phyloP scores from a whole-genome alignment of 92 coral and sea anemone genomes.

The Umimayanthus kanabou region DNA sequence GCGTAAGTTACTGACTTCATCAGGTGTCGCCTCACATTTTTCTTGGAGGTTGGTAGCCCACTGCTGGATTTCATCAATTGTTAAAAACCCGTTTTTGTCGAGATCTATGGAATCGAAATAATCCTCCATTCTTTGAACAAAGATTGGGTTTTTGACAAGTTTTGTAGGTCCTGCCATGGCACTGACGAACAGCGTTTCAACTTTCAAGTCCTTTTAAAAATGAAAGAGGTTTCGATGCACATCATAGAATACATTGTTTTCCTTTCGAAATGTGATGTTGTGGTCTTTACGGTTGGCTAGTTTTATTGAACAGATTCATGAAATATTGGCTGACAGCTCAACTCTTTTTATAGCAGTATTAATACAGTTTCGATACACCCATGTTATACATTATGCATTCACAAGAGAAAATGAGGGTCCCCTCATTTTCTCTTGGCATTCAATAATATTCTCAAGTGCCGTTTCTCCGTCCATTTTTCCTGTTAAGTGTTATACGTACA shows the following conservation, averaged over 20 bases:
- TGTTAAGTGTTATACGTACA: not conserved
- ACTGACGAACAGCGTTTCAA: not conserved
- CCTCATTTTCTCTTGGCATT: too few relatives aligned
- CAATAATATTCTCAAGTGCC: not conserved
- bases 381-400: not conserved
- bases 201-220: not conserved
- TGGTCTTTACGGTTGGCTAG: not conserved
- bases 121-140: constrained; percentile 53
- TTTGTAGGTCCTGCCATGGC: constrained; percentile 41
- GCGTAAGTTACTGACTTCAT: constrained; percentile 46
- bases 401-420: too few relatives aligned
- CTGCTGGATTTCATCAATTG: constrained; percentile 62
- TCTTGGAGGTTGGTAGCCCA: constrained; percentile 64
- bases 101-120: constrained; percentile 70
- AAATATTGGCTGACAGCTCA: constrained; percentile 6
- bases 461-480: not conserved
- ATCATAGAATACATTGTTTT: not conserved
- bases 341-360: not conserved
- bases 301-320: not conserved
- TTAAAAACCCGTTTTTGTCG: constrained; percentile 59
- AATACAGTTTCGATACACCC: constrained; percentile 6
- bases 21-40: constrained; percentile 56
- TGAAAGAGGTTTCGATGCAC: not conserved
- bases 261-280: not conserved
- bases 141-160: constrained; percentile 47